Percentiles rank a stretch among this genome's conserved stretches.
Conservation (phyloP, 2,888 invertebrate species). For the Eledone cirrhosa region DNA sequence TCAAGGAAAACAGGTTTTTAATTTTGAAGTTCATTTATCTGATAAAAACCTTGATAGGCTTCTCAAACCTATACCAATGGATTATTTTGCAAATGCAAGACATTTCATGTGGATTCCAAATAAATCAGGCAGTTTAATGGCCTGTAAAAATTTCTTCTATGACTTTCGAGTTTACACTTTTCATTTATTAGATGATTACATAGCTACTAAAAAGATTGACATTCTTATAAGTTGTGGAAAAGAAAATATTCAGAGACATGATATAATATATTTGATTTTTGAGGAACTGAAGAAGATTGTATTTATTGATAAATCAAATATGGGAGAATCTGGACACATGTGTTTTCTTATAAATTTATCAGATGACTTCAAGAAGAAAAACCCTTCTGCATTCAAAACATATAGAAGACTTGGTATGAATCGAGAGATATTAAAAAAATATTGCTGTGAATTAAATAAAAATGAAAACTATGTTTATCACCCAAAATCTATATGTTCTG, state of each 20-base stretch:
- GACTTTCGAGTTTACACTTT: background rate
- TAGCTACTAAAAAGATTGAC: background rate
- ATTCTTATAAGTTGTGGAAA: background rate
- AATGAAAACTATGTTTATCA: background rate
- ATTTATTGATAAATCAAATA: background rate
- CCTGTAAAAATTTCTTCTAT: background rate
- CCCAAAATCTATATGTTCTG: background rate
- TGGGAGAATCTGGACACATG: background rate
- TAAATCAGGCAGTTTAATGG: background rate
- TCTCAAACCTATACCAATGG: background rate
- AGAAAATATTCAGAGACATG: background rate
- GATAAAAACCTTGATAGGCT: background rate
- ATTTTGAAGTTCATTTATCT: background rate
- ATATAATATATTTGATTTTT: background rate
- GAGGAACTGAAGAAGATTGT: background rate
- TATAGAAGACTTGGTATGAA: background rate
- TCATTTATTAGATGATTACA: background rate
- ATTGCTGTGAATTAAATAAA: background rate
- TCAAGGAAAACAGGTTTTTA: background rate
- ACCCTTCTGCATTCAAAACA: background rate
- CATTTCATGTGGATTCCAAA: background rate
- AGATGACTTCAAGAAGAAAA: background rate
- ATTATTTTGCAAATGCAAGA: conserved; percentile 12
- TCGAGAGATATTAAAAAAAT: background rate
- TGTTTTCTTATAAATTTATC: background rate